Evolutionary conservation across 2,888 invertebrate genomes (phyloP).

Genomic region (Tigriopus californicus): DNA sequence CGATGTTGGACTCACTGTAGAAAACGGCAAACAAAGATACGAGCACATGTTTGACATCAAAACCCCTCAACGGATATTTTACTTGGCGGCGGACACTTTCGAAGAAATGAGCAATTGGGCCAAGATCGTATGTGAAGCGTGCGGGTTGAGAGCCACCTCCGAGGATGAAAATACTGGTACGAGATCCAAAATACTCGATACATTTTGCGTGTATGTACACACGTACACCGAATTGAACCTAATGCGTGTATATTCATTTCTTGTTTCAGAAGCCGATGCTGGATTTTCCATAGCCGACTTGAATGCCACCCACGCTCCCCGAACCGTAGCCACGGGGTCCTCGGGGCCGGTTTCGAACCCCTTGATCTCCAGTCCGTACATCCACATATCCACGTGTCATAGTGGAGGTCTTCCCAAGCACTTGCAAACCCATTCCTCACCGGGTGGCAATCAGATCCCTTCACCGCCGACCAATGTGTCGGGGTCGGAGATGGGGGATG

Average conservation of each 20-base stretch:
- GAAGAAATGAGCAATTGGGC: constrained; percentile 91
- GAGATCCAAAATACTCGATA: no score
- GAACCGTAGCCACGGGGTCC: constrained; percentile 17
- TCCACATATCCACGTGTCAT: constrained; percentile 78
- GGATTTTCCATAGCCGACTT: no score
- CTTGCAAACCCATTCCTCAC: no score
- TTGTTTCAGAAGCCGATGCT: no score
- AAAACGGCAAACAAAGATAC: constrained; percentile 48
- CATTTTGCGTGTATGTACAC: no score
- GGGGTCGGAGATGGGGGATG: background rate
- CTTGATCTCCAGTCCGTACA: constrained; percentile 53
- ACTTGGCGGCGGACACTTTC: constrained; percentile 76
- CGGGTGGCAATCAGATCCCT: no score
- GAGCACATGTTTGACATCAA: constrained; percentile 73
- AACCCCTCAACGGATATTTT: constrained; percentile 72
- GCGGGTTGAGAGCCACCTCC: constrained; percentile 52
- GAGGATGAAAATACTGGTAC: constrained; percentile 14
- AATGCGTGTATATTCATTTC: no score
- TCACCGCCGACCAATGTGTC: no score
- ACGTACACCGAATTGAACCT: no score
- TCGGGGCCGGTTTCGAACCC: constrained; percentile 10
- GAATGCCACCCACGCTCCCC: constrained; percentile 10
- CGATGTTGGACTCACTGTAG: constrained; percentile 65
- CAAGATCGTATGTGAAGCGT: constrained; percentile 75
- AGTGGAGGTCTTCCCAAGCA: constrained; percentile 37